Evolutionary conservation across 2,113 vertebrate genomes (phyloP).

Genomic region (Acanthochromis polyacanthus): DNA sequence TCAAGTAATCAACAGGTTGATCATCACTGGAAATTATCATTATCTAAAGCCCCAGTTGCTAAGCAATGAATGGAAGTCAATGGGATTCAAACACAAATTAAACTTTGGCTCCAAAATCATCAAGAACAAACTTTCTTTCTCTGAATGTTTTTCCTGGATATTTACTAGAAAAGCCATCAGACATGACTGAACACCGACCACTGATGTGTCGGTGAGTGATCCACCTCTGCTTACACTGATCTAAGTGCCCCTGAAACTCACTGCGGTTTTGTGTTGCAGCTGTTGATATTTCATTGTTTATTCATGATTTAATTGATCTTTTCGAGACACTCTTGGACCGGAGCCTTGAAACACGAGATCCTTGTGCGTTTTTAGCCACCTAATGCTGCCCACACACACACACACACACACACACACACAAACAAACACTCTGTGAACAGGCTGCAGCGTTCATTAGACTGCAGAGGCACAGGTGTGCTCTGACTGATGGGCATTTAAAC

Average conservation of each 20-base stretch:
- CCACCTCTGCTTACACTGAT: background rate
- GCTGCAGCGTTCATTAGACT: slow-evolving; percentile 31
- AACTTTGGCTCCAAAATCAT: no score
- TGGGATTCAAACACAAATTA: no score
- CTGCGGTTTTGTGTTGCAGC: slow-evolving; percentile 27
- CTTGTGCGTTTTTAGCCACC: slow-evolving; percentile 32
- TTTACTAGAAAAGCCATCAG: no score
- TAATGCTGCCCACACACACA: slow-evolving; percentile 7
- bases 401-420: slow-evolving; percentile 7
- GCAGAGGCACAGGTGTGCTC: slow-evolving; percentile 52
- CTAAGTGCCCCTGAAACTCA: background rate
- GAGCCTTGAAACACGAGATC: slow-evolving; percentile 58
- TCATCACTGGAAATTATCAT: no score
- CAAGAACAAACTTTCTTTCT: no score
- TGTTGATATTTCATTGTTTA: slow-evolving; percentile 66
- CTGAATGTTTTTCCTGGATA: no score
- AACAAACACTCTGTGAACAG: slow-evolving; percentile 24
- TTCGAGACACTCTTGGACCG: slow-evolving; percentile 41
- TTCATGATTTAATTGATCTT: slow-evolving; percentile 69
- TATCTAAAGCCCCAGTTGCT: no score
- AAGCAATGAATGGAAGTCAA: no score
- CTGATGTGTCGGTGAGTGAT: background rate
- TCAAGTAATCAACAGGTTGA: no score
- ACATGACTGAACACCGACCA: background rate
- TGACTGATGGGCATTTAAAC: slow-evolving; percentile 60